These are phyloP conservation scores for Netelia virgata DNA, from an alignment of 2,888 invertebrate genomes.

Conservation along the genomic window DNA sequence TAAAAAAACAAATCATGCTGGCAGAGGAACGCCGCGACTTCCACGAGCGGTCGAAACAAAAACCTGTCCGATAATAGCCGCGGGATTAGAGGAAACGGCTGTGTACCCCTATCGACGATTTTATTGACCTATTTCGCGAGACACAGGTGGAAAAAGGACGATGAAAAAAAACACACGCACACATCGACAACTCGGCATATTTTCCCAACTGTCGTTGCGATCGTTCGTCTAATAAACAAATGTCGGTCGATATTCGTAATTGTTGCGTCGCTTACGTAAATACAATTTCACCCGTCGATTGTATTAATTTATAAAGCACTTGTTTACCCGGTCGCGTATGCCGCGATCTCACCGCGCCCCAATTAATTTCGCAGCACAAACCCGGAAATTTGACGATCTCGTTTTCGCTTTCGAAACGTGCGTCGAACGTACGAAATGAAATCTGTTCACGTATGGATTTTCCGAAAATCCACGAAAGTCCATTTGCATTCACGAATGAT, in stretches of 20 bases:
- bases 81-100: background rate
- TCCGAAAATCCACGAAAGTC: background rate
- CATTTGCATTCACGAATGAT: background rate
- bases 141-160: background rate
- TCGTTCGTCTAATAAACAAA: constrained; percentile 2
- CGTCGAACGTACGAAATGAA: background rate
- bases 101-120: constrained; percentile 4
- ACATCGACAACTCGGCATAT: constrained; percentile 3
- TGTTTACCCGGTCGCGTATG: background rate
- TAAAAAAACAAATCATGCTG: constrained; percentile 29
- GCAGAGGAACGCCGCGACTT: constrained; percentile 21
- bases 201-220: background rate
- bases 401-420: constrained; percentile 11
- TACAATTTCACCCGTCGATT: constrained; percentile 7
- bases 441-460: background rate
- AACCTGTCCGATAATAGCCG: constrained; percentile 21
- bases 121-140: constrained; percentile 32
- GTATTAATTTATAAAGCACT: background rate
- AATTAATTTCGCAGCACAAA: constrained; percentile 30
- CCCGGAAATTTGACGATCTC: constrained; percentile 35
- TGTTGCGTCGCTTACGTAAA: constrained; percentile 7
- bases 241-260: constrained; percentile 38
- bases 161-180: background rate
- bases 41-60: background rate
- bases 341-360: constrained; percentile 27